Base-by-base conservation (phyloP, 2,797 vertebrate species). In the Myoxocephalus aenaeus region DNA sequence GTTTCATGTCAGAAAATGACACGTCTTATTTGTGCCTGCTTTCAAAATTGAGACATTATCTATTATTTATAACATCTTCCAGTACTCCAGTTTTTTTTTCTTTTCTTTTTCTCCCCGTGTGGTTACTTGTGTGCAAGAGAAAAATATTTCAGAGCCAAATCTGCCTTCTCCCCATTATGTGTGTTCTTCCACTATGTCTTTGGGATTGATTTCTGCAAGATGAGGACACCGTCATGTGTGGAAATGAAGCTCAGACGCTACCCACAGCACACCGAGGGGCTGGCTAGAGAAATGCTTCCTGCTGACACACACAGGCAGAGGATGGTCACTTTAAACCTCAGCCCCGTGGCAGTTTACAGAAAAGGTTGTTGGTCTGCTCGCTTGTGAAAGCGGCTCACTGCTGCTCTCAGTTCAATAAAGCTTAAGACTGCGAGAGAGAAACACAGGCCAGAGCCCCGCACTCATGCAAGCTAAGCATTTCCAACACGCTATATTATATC, bases 261-360 rank as follows among this genome's bases (percentile, higher is more conserved):
- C 50, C 73, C 77, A 50, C 85, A 80, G 86, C 91, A 85, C 90
- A 86, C 82, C 67, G 75, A 82, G 81, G 77, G 81, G 72, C 69
- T 29, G 77, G 81, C 85, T 89, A 77, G 63, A 46, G 85, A 82
- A 85, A 90, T 89, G 82, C 80, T 78, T 93, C 90, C 91, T 72
- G 64, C 86, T 89, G 90, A 87, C 89, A 88, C 73, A 65, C 66
- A 75, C 88, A 86, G 65, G 90, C 86, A 89, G 76, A 85, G 86
- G 81, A 90, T 75, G 88, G 85, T 86, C 86, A 90, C 87, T 90
- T 91, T 86, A 89, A 92, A 91, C 86, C 87, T 87, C 87, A 90
- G 86, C 86, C 87, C 90, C 71, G 70, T 83, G 83, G 84, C 86
- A 85, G 57, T 74, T 79, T 80, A 32, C 15, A 32, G 73, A 69